A percentile compares a stretch with the other conserved stretches of the same genome.
These are phyloP conservation scores for Rhineura floridana DNA, from an alignment of 2,113 vertebrate genomes.

Conservation along the genomic window DNA sequence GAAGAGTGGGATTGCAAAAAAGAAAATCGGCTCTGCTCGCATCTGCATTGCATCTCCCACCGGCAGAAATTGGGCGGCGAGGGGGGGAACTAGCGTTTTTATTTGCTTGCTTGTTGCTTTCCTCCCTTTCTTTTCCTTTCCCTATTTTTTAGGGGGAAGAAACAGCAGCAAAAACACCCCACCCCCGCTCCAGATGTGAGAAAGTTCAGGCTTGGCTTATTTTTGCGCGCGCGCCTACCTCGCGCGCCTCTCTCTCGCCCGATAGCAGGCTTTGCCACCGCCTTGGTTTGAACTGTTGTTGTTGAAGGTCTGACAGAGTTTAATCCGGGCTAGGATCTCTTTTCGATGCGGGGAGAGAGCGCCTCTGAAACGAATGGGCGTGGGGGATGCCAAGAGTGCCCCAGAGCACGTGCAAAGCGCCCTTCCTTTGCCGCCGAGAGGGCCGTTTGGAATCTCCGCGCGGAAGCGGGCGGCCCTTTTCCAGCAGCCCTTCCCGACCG, in stretches of 20 bases:
- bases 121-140: background rate
- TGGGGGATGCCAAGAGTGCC: background rate
- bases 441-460: background rate
- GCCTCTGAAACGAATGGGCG: background rate
- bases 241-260: background rate
- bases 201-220: background rate
- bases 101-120: no score
- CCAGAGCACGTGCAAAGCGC: background rate
- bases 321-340: background rate
- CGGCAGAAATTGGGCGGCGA: background rate
- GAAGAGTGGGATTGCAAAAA: background rate
- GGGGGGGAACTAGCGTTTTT: background rate
- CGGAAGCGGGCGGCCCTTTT: background rate
- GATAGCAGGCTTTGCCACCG: background rate
- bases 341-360: background rate
- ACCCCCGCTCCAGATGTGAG: background rate
- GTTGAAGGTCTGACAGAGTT: background rate
- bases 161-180: no score
- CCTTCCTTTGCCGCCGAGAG: background rate
- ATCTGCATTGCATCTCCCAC: background rate
- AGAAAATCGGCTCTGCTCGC: background rate
- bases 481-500: accelerated
- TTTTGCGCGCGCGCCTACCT: background rate
- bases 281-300: background rate
- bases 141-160: background rate